phyloP scores from a whole-genome alignment of 1,140 invertebrate genomes.

The Drosophila asahinai region DNA sequence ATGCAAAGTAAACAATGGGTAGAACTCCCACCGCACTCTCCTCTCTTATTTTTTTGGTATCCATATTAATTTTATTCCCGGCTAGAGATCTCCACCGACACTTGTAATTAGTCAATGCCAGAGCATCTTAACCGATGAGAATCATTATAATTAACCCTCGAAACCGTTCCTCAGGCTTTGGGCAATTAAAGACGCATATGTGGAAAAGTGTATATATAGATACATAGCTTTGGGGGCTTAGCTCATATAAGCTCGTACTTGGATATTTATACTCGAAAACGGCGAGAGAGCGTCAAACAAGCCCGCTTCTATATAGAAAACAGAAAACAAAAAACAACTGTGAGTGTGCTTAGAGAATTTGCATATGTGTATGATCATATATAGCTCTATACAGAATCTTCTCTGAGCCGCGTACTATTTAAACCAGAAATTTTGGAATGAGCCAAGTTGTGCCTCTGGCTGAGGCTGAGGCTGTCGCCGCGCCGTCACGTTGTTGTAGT shows the following conservation, averaged over 20 bases:
- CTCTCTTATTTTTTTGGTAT: conserved; percentile 21
- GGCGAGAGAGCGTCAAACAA: conserved; percentile 25
- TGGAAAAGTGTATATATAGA: conserved; percentile 17
- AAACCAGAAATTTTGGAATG: conserved; percentile 68
- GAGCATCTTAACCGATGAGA: conserved; percentile 44
- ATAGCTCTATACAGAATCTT: conserved; percentile 48
- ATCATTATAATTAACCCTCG: conserved; percentile 77
- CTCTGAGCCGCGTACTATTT: conserved; percentile 63
- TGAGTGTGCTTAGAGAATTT: conserved; percentile 17
- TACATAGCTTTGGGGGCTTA: conserved; percentile 54
- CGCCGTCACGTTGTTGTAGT: conserved; percentile 36
- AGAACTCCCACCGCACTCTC: conserved; percentile 13
- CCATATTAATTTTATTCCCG: conserved; percentile 17
- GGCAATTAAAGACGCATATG: conserved; percentile 34
- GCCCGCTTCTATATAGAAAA: conserved; percentile 15
- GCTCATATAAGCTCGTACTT: conserved; percentile 57
- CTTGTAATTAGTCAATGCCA: conserved; percentile 44
- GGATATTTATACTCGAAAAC: conserved; percentile 21
- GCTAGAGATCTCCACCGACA: conserved; percentile 16
- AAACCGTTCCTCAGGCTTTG: conserved; percentile 46
- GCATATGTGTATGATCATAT: conserved; percentile 36
- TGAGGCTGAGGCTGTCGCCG: conserved; percentile 8
- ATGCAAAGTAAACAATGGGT: conserved; percentile 23
- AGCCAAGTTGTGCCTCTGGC: conserved; percentile 42
- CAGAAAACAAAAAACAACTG: conserved; percentile 1